Conservation (phyloP, 2,888 invertebrate species). For the Macaria liturata region DNA sequence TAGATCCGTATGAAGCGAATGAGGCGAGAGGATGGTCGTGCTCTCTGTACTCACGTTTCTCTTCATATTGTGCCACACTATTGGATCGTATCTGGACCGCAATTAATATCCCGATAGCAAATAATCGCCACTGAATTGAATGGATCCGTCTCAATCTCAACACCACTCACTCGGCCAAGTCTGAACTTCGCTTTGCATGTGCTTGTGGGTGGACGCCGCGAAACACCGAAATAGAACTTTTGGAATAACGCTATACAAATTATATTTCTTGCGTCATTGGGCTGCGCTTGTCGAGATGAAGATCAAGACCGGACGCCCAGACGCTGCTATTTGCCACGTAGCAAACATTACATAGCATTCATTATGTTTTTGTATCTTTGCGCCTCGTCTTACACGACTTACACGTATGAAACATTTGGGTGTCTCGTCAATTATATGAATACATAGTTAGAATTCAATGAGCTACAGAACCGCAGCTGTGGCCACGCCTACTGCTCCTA, state of each 20-base stretch:
- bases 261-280: constrained; percentile 76
- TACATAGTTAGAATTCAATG: constrained; percentile 26
- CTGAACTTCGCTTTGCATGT: constrained; percentile 61
- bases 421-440: constrained; percentile 15
- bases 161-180: constrained; percentile 63
- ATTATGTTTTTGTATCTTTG: constrained; percentile 18
- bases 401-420: too few relatives aligned
- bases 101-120: constrained; percentile 38
- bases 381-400: too few relatives aligned
- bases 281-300: constrained; percentile 62
- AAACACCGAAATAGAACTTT: constrained; percentile 79
- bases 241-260: constrained; percentile 79
- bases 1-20: constrained; percentile 34
- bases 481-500: constrained; percentile 23
- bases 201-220: constrained; percentile 65
- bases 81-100: constrained; percentile 33
- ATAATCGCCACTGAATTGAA: constrained; percentile 53
- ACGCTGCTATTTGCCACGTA: constrained; percentile 29
- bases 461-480: constrained; percentile 9
- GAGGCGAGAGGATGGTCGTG: constrained; percentile 34
- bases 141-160: constrained; percentile 51
- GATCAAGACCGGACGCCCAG: constrained; percentile 65
- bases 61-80: constrained; percentile 64
- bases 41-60: constrained; percentile 72
- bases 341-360: constrained; percentile 19